phyloP scores from a whole-genome alignment of 2,888 invertebrate genomes.

The Sclerodermus sp. region DNA sequence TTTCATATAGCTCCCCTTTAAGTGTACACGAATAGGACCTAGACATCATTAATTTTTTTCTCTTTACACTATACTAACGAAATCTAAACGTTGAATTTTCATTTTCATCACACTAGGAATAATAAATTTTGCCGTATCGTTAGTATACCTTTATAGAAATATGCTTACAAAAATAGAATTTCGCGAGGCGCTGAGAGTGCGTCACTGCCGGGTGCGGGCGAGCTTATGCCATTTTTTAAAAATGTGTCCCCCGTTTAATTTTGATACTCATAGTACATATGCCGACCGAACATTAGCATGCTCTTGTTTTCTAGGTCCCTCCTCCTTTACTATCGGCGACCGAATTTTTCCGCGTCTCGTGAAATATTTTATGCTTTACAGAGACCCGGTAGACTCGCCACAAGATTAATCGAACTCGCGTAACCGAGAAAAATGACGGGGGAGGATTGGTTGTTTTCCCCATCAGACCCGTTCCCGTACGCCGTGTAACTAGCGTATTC shows the following conservation, averaged over 20 bases:
- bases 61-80: slow-evolving; percentile 58
- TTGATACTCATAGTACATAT: too few relatives aligned
- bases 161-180: slow-evolving; percentile 59
- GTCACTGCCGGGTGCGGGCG: slow-evolving; percentile 48
- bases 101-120: slow-evolving; percentile 58
- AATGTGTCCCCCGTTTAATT: too few relatives aligned
- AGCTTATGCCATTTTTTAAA: slow-evolving; percentile 32
- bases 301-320: too few relatives aligned
- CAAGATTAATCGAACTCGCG: too few relatives aligned
- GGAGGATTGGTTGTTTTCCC: slow-evolving; percentile 36
- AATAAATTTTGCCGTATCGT: slow-evolving; percentile 59
- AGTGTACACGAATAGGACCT: slow-evolving; percentile 58
- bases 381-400: too few relatives aligned
- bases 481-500: background rate
- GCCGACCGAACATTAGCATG: too few relatives aligned
- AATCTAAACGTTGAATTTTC: slow-evolving; percentile 59
- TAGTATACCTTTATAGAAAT: slow-evolving; percentile 59
- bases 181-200: slow-evolving; percentile 55
- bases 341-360: too few relatives aligned
- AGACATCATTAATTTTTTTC: slow-evolving; percentile 57
- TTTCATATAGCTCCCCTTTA: slow-evolving; percentile 42
- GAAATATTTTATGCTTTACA: too few relatives aligned
- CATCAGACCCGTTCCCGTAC: background rate
- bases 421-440: slow-evolving; percentile 32
- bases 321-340: too few relatives aligned